Evolutionary conservation across 64 coral and sea anemone genomes (phyloP).

Genomic region (Catalaphyllia jardinei): DNA sequence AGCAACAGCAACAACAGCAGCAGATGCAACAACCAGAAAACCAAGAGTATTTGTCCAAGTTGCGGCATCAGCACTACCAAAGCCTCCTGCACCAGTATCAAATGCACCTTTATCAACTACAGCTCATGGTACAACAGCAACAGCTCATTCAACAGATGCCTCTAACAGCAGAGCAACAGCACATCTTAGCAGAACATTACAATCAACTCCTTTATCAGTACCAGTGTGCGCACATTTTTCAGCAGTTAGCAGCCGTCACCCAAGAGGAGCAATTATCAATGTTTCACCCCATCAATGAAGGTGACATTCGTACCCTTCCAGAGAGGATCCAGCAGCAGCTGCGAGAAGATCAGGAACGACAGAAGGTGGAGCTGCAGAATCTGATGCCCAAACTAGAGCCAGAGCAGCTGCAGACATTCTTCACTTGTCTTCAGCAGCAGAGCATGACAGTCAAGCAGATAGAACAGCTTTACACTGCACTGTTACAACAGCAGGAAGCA

Average conservation of each 20-base stretch:
- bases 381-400: conserved; percentile 23
- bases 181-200: conserved; percentile 24
- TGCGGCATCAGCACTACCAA: conserved; percentile 48
- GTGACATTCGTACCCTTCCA: background rate
- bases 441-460: conserved; percentile 26
- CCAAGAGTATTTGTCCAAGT: conserved; percentile 7
- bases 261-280: background rate
- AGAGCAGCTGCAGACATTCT: conserved; percentile 55
- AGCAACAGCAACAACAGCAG: conserved; percentile 50
- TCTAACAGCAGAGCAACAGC: conserved; percentile 32
- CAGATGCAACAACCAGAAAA: conserved; percentile 43
- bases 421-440: conserved; percentile 24
- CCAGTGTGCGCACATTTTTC: conserved; percentile 38
- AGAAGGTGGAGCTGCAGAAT: conserved; percentile 12
- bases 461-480: conserved; percentile 11
- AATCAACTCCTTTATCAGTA: conserved; percentile 58
- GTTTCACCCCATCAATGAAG: conserved; percentile 8
- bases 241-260: conserved; percentile 41
- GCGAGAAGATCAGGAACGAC: conserved; percentile 18
- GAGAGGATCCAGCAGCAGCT: conserved; percentile 35
- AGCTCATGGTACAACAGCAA: conserved; percentile 52
- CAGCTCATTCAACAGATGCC: conserved; percentile 39
- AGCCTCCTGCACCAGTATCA: conserved; percentile 43
- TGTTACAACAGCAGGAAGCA: conserved; percentile 27
- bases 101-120: conserved; percentile 53